Base-by-base conservation (phyloP, 2,797 vertebrate genomes). In the Thunnus albacares region DNA sequence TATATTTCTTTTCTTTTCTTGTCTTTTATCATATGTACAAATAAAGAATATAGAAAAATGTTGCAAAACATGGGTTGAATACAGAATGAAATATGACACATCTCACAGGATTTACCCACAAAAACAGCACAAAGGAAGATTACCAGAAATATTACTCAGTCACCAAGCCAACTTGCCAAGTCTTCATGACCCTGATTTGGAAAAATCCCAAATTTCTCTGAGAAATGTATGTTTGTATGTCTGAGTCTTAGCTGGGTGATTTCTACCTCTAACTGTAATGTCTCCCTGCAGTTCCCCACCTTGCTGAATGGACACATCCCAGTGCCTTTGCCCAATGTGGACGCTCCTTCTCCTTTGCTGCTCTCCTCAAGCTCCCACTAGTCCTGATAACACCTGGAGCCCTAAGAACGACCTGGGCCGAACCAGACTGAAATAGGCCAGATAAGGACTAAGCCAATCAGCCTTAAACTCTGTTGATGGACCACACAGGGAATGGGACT, bases 291-390 rank as follows among this genome's bases (percentile, higher is more conserved):
- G 98, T 99, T 99, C 84, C 98, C 98, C 75, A 94, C 96, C 59
- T 94, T 99, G 95, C 93, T 98, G 63, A 99, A 98, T 0, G 96
- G 97, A 83, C 96, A 96, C 76, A 93, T 99, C 83, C 96, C 97
- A 0, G 85, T 98, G 83, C 97, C 97, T 69, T 92, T 98, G 49
- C 94, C 96, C 85, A 93, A 90, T 66, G 68, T 97, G 96, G 98
- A 99, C 30, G 90, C 95, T 66, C 92, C 96, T 59, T 96, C 97
- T 75, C 96, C 97, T 73, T 94, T 97, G 80, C 94, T 98, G 88
- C 95, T 97, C 80, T 97, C 97, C 77, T 96, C 97, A 24, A 96
- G 91, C 9, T 93, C 95, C 73, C 95, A 97, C 87, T 97, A 97
- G 92, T 98, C 97, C 95, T 99, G 97, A 98, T 97, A 83, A 51